Base-by-base conservation (phyloP, 2,113 vertebrate species). In the Jacana jacana region DNA sequence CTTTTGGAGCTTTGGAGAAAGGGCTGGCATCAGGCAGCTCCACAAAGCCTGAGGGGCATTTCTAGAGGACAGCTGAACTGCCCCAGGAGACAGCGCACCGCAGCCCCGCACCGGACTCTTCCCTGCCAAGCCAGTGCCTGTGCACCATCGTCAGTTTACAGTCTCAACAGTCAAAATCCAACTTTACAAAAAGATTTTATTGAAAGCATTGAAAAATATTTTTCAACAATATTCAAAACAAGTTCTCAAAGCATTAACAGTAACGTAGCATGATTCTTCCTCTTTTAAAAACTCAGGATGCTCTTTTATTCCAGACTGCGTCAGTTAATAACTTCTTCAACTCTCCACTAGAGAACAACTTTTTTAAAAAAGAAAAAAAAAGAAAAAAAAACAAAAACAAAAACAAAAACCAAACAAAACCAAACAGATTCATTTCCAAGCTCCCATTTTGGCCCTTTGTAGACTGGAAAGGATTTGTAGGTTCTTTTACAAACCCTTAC, bases 161-260 rank as follows among this genome's bases (percentile, higher is more conserved):
- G 23, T n/a, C 82, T 33, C 37, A n/a, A 54, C 51, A 85, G 19
- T 57, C 82, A 89, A 81, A 96, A 78, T 85, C 42, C 89, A 94
- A 52, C 72, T 78, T 95, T 95, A 92, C 89, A 95, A 97, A 98
- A 98, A 96, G 71, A 69, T 85, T 99, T 99, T 99, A 99, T 98
- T 98, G 98, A 98, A 98, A 98, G 97, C 83, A 97, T 98, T 98
- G 97, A 97, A 98, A 98, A 98, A 97, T 95, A 97, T 35, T 91
- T 97, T 97, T 98, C 96, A 97, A 96, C 94, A 97, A 92, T 96
- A 96, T 97, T 97, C 96, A 97, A 97, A 96, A 98, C 97, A 98
- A 97, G 90, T 84, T 95, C 92, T 95, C 88, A 95, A 95, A 97
- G 91, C 60, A 86, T 97, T 96, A 95, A 98, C 93, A 98, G 88